Percentiles rank a stretch among this genome's conserved stretches.
Conservation (phyloP, 2,113 vertebrate species). For the Phalacrocorax aristotelis region DNA sequence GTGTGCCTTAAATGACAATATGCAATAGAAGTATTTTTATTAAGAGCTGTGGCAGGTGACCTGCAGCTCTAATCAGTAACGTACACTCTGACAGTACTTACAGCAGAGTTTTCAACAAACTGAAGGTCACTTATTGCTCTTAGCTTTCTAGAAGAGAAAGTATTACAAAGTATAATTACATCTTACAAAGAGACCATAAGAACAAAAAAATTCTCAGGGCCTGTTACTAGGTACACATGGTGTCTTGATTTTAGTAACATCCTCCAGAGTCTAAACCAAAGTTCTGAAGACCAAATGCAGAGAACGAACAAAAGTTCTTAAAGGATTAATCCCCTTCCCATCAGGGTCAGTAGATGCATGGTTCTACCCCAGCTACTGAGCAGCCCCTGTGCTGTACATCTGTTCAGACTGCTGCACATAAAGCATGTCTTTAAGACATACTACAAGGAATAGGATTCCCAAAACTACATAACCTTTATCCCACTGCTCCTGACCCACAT, state of each 20-base stretch:
- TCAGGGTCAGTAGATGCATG: not conserved
- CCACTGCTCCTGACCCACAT: not conserved
- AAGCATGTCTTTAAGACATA: not conserved
- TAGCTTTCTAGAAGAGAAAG: conserved; percentile 1
- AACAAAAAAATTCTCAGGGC: not conserved
- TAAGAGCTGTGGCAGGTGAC: not conserved
- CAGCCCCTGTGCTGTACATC: not conserved
- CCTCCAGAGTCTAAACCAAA: not conserved
- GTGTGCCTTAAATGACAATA: not conserved
- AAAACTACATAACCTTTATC: not conserved
- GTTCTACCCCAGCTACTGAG: not conserved
- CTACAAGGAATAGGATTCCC: not conserved
- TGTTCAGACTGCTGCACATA: not conserved
- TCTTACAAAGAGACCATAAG: not conserved
- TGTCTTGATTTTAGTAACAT: not conserved
- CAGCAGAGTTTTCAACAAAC: not conserved
- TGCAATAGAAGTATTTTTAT: not conserved
- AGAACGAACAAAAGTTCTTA: not conserved
- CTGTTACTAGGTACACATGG: not conserved
- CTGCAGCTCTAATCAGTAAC: not conserved
- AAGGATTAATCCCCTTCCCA: not conserved
- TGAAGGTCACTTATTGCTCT: not conserved
- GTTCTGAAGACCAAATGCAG: not conserved
- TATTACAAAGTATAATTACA: not conserved
- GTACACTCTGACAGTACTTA: not conserved